phyloP scores from a whole-genome alignment of 2,797 vertebrate species.

The Astyanax mexicanus region DNA sequence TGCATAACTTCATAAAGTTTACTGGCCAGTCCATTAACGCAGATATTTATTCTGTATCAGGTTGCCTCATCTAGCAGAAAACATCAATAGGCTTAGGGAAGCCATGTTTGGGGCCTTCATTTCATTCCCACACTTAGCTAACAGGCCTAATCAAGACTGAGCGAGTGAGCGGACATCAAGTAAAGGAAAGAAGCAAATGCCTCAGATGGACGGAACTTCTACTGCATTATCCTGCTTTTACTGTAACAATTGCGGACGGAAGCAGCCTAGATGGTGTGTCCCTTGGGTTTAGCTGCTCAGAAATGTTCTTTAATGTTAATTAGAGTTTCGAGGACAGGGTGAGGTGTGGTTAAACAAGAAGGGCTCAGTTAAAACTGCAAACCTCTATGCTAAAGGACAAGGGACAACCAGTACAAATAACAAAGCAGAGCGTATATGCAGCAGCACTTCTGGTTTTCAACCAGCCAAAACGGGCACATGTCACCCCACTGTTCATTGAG shows the following conservation, averaged over 20 bases:
- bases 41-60: constrained; percentile 1
- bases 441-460: too few relatives aligned
- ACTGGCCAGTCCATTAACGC: constrained; percentile 23
- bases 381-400: too few relatives aligned
- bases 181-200: constrained; percentile 22
- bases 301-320: constrained; percentile 14
- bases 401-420: too few relatives aligned
- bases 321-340: neutral
- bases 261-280: neutral
- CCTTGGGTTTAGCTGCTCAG: neutral
- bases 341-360: neutral
- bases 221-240: neutral
- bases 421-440: too few relatives aligned
- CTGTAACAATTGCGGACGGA: constrained; percentile 10
- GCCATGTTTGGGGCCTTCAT: constrained; percentile 1
- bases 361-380: too few relatives aligned
- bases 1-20: constrained; percentile 37
- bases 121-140: neutral
- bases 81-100: neutral
- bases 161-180: constrained; percentile 6
- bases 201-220: neutral
- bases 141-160: constrained; percentile 23
- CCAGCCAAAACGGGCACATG: too few relatives aligned
- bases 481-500: too few relatives aligned
- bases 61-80: neutral